phyloP scores from a whole-genome alignment of 2,888 invertebrate species.

The Dicycla oo region DNA sequence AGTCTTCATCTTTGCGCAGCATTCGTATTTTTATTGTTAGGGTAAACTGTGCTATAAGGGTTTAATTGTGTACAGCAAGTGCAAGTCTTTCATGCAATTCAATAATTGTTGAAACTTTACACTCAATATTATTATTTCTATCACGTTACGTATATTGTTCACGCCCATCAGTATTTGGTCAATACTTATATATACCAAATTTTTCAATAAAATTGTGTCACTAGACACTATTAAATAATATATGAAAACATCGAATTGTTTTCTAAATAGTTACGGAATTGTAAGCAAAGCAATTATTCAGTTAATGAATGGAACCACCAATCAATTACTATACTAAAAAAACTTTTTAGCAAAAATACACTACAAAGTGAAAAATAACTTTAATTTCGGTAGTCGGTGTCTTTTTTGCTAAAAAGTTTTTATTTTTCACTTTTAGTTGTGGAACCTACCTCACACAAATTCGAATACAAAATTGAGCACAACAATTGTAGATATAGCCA shows the following conservation, averaged over 20 bases:
- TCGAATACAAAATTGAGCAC: too few species aligned
- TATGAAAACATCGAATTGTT: conserved; percentile 8
- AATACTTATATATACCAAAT: not conserved
- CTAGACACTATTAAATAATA: not conserved
- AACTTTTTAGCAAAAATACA: too few species aligned
- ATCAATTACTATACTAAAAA: conserved; percentile 1
- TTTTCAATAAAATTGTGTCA: not conserved
- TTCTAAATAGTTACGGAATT: not conserved
- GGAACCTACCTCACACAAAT: too few species aligned
- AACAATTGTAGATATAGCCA: too few species aligned
- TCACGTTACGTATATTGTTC: not conserved
- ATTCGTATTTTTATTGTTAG: not conserved
- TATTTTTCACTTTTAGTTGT: too few species aligned
- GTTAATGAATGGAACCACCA: not conserved
- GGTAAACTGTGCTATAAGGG: not conserved
- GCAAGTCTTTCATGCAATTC: not conserved
- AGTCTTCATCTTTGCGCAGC: not conserved
- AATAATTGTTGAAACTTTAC: not conserved
- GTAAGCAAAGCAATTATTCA: not conserved
- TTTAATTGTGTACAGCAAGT: not conserved
- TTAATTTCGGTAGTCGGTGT: too few species aligned
- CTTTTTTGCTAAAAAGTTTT: too few species aligned
- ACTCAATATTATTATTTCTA: not conserved
- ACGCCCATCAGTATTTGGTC: not conserved
- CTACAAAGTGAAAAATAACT: too few species aligned